Conservation (phyloP, 2,113 vertebrate genomes). For the Pica pica region DNA sequence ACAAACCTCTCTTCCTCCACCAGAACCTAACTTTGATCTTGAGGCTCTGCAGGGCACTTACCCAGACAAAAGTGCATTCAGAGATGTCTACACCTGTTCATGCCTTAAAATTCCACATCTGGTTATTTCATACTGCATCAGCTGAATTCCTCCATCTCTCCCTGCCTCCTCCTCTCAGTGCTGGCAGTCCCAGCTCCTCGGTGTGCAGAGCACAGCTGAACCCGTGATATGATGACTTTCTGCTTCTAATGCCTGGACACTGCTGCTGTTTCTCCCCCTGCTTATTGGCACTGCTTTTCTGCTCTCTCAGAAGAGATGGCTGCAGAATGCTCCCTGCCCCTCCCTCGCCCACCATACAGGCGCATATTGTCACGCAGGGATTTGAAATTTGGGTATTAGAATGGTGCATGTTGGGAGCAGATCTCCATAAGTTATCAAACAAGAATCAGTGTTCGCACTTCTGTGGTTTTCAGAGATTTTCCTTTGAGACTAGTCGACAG, state of each 20-base stretch:
- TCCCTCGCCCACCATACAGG: not conserved
- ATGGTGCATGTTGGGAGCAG: not conserved
- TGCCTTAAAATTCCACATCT: constrained; percentile 45
- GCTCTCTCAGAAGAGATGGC: not conserved
- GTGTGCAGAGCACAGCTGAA: not conserved
- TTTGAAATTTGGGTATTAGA: not conserved
- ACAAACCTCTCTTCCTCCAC: not conserved
- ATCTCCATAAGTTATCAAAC: not conserved
- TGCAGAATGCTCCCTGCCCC: not conserved
- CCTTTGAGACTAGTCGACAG: not conserved
- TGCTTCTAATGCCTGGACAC: not conserved
- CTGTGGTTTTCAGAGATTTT: not conserved
- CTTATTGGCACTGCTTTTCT: not conserved
- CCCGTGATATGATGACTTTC: not conserved
- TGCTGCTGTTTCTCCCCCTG: not conserved
- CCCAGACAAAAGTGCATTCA: constrained; percentile 24
- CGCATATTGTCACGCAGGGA: not conserved
- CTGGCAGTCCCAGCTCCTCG: not conserved
- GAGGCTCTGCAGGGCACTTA: not conserved
- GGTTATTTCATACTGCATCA: constrained; percentile 27
- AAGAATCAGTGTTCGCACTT: not conserved
- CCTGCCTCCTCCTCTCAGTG: not conserved
- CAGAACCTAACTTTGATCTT: constrained; percentile 36
- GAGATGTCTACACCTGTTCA: constrained; percentile 35
- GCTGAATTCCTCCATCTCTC: not conserved